Conservation (phyloP, 2,113 vertebrate species). For the Silurus meridionalis region DNA sequence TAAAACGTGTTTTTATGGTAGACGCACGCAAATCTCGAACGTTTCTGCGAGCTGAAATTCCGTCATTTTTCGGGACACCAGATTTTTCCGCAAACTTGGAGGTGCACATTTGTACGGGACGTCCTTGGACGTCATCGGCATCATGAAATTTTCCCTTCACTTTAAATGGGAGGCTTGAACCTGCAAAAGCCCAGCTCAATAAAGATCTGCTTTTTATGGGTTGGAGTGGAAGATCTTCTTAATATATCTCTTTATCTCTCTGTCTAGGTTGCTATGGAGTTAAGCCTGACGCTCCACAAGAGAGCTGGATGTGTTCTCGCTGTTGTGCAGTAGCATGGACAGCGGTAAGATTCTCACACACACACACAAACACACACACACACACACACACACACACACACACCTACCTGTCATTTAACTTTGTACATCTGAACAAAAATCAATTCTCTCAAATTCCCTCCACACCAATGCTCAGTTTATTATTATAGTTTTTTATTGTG, state of each 20-base stretch:
- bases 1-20: too few relatives aligned
- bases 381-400: background rate
- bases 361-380: background rate
- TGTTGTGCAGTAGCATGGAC: constrained; percentile 82
- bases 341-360: constrained; percentile 74
- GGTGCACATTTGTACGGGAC: too few relatives aligned
- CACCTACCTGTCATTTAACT: background rate
- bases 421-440: background rate
- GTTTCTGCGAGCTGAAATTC: too few relatives aligned
- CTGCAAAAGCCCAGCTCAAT: too few relatives aligned
- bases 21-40: too few relatives aligned
- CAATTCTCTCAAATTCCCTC: too few relatives aligned
- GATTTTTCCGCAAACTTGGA: too few relatives aligned
- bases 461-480: background rate
- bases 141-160: background rate
- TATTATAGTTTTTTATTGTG: background rate
- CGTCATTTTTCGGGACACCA: too few relatives aligned
- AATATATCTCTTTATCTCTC: constrained; percentile 3
- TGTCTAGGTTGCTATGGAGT: constrained; percentile 90
- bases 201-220: too few relatives aligned
- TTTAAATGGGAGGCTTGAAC: too few relatives aligned
- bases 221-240: too few relatives aligned
- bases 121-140: background rate
- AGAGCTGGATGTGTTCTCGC: constrained; percentile 86
- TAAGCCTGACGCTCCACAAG: constrained; percentile 77